Evolutionary conservation across 2,888 invertebrate species (phyloP), one percentile per base, ranked within the genome.

Genomic region (Hartigia nigra): DNA sequence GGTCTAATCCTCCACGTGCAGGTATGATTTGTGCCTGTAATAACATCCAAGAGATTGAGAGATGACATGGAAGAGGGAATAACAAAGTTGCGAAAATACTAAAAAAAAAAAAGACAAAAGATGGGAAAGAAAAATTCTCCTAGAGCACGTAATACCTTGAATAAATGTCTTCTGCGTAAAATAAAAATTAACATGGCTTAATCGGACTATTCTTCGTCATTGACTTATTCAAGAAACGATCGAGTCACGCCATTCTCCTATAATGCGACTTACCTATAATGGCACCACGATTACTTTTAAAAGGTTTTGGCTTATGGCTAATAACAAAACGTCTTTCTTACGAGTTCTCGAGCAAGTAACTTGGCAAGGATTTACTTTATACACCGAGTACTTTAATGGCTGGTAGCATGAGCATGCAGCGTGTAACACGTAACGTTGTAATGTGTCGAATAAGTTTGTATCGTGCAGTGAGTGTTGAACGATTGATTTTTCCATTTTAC

Each of bases 161-260:
- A 55, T 55, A 23, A 9, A 55, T 55, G 55, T 23, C 14, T 23
- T 55, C 23, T 9, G 55, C 55, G 55, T 55, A 23, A 9, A 55
- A 55, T 23, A 55, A 1, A 55, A 55, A 23, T 55, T 55, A 55
- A 9, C 55, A 9, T 55, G 23, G 55, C 9, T 14, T 23, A 23
- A 55, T 23, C 23, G 23, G 23, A 55, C 55, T 55, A 23, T 9
- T 23, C 2, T 55, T 55, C 55, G 2, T 55, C 55, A 55, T 55
- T 55, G 55, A 55, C 23, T 55, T 23, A 23, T 55, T 55, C 9
- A 55, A 55, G 82, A 86, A 84, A 82, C 85, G 84, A 85, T 84
- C 85, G 80, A 86, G 87, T 87, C 87, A 87, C 87, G 87, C 87
- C 84, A 87, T 83, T 84, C 78, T 84, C 82, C 81, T 83, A 82